These are phyloP conservation scores for Cotesia vestalis DNA, from an alignment of 1,140 invertebrate species.

Conservation along the genomic window DNA sequence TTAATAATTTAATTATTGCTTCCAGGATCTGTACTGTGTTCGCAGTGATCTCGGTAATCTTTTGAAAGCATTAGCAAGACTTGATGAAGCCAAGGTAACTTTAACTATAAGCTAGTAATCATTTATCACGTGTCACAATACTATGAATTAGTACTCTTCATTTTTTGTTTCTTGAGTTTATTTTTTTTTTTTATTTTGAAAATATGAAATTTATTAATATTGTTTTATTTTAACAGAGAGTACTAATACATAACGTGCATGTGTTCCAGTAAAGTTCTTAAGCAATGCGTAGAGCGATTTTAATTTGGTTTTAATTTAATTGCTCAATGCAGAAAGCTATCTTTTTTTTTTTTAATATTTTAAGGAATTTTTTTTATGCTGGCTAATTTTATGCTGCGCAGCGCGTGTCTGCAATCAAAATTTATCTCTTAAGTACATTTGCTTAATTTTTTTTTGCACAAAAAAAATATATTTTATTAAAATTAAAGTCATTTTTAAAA, in stretches of 20 bases:
- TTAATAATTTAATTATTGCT: slow-evolving; percentile 59
- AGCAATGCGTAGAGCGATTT: slow-evolving; percentile 55
- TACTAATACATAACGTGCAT: slow-evolving; percentile 39
- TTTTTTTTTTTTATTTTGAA: not conserved
- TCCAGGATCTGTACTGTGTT: slow-evolving; percentile 99
- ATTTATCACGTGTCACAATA: slow-evolving; percentile 48
- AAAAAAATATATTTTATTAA: not conserved
- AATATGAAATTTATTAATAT: not conserved
- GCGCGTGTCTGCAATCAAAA: slow-evolving; percentile 31
- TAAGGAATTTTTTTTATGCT: not conserved
- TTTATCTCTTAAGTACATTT: not conserved
- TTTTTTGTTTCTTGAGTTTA: not conserved
- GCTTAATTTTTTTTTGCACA: no score
- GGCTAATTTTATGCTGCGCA: slow-evolving; percentile 41
- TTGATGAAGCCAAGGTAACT: slow-evolving; percentile 99
- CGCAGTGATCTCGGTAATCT: slow-evolving; percentile 99
- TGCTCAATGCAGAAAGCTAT: slow-evolving; percentile 54
- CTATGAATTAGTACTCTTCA: slow-evolving; percentile 38
- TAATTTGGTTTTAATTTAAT: slow-evolving; percentile 20
- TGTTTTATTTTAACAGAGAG: slow-evolving; percentile 20
- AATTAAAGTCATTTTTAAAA: not conserved
- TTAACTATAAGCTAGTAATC: slow-evolving; percentile 21
- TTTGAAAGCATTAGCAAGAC: slow-evolving; percentile 95
- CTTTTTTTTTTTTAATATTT: slow-evolving; percentile 45
- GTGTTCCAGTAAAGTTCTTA: slow-evolving; percentile 48